Evolutionary conservation across 2,113 vertebrate species (phyloP).

Genomic region (Gnathonemus echidnorhynchus): DNA sequence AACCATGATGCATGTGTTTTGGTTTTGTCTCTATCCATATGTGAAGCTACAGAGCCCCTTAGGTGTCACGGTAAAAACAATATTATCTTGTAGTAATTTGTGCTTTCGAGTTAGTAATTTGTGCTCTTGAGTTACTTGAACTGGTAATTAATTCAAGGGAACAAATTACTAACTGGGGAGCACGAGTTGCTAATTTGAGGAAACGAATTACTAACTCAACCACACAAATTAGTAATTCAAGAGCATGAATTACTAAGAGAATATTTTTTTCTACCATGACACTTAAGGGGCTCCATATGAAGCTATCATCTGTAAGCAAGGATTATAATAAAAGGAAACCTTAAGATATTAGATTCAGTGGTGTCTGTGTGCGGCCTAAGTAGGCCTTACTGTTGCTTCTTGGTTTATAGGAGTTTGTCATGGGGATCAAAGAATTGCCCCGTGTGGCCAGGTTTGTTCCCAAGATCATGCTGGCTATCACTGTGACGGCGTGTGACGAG

Average conservation of each 20-base stretch:
- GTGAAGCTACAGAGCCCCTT: background rate
- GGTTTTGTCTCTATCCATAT: background rate
- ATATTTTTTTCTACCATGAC: background rate
- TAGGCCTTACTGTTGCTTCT: background rate
- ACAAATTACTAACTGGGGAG: background rate
- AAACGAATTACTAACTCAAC: background rate
- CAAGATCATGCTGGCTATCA: conserved; percentile 85
- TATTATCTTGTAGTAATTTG: background rate
- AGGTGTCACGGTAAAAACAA: background rate
- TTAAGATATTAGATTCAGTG: background rate
- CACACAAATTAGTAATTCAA: background rate
- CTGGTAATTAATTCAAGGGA: background rate
- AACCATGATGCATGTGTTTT: background rate
- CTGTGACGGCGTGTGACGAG: conserved; percentile 85
- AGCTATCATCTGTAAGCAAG: background rate
- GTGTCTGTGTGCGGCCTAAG: background rate
- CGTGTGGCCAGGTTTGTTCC: conserved; percentile 82
- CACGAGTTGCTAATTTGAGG: background rate
- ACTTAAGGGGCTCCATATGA: background rate
- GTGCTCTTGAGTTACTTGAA: background rate
- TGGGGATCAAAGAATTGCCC: conserved; percentile 85
- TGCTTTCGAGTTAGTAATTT: background rate
- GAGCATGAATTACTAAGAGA: background rate
- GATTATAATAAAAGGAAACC: background rate
- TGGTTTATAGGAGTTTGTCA: conserved; percentile 76